Evolutionary conservation across 2,888 invertebrate genomes (phyloP), one percentile per base, ranked within the genome.

Genomic region (Scaptodrosophila latifasciaeformis): DNA sequence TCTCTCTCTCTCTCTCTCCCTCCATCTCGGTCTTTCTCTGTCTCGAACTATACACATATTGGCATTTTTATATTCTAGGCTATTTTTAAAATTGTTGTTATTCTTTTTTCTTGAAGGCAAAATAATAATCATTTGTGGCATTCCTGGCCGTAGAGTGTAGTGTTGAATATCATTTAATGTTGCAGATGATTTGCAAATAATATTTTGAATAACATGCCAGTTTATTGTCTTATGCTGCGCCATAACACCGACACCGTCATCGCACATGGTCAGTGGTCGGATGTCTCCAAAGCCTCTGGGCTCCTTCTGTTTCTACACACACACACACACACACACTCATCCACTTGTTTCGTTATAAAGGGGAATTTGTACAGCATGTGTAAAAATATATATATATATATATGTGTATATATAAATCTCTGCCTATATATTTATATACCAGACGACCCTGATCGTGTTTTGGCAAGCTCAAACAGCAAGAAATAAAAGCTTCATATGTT

Each of bases 111-210:
- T 49, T 59, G 64, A 59, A 67, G 69, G 65, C 68, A 67, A 65
- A 81, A 76, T 74, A 77, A 81, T 78, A 82, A 81, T 71, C 74
- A 70, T 69, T 69, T 69, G 75, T 70, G 77, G 70, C 72, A 70
- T 68, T 65, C 68, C 65, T 55, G 62, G 62, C 57, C 66, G 4
- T n/a, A n/a, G n/a, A n/a, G 64, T 57, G 74, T 70, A 83, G 83
- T 83, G 84, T 83, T 81, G 75, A 82, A 83, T 83, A 84, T 83
- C 83, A 76, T 81, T 76, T 71, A 65, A 75, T 75, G 60, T 78
- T 75, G 56, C 62, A 77, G 57, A 77, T 74, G 78, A 80, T 70
- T 68, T 65, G 48, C 63, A 65, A 65, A 70, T 62, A 76, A 76
- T 74, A 67, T 69, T 62, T 55, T 35, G n/a, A 45, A 30, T 31